These are phyloP conservation scores for Aphelocoma californica DNA, from an alignment of 2,797 vertebrate genomes.

Conservation along the genomic window DNA sequence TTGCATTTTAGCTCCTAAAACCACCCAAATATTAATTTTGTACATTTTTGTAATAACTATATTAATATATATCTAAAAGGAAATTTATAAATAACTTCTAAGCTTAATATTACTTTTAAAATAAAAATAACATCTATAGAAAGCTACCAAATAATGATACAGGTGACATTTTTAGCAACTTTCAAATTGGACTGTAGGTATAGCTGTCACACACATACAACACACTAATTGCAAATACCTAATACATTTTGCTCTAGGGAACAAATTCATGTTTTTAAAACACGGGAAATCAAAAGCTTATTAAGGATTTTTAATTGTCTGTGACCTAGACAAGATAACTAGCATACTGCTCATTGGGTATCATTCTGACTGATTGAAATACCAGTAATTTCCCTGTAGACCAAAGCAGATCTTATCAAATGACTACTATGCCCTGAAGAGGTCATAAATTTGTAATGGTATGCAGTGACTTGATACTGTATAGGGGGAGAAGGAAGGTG, in stretches of 20 bases:
- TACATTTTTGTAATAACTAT: neutral
- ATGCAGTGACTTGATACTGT: neutral
- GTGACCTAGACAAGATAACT: slow-evolving; percentile 20
- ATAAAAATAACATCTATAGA: neutral
- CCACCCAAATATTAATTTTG: neutral
- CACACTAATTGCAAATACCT: neutral
- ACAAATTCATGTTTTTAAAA: slow-evolving; percentile 7
- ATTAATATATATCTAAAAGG: neutral
- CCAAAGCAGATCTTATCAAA: slow-evolving; percentile 30
- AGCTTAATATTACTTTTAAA: neutral
- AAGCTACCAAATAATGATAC: neutral
- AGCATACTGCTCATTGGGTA: neutral
- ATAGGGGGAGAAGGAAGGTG: neutral
- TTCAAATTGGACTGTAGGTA: neutral
- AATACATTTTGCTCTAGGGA: neutral
- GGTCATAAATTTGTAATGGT: slow-evolving; percentile 38
- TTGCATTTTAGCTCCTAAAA: neutral
- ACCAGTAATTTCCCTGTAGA: slow-evolving; percentile 39
- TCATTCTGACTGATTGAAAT: slow-evolving; percentile 1
- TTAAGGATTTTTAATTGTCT: slow-evolving; percentile 36
- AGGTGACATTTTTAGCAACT: neutral
- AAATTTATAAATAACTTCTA: neutral
- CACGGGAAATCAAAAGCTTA: neutral
- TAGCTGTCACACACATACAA: neutral
- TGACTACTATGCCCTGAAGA: neutral